Evolutionary conservation across 2,888 invertebrate genomes (phyloP), one percentile per base, ranked within the genome.

Genomic region (Cryptocephalus primarius): DNA sequence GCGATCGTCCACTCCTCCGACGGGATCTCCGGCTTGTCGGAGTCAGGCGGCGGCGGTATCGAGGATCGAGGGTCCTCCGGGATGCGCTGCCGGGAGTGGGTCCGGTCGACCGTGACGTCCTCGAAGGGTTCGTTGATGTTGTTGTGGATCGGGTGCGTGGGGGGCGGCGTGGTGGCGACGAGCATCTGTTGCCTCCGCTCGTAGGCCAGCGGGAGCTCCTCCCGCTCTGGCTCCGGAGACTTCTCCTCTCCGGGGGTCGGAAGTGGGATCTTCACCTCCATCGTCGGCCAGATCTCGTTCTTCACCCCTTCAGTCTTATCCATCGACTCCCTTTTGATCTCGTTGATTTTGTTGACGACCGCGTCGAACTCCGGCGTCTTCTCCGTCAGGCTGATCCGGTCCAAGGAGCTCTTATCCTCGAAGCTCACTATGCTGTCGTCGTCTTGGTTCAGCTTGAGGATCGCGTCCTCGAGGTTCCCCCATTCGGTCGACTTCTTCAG

Each of bases 401-500:
- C 57, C 14, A 44, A 31, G 8, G 47, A 45, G 9, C 38, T 33
- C 2, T 13, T 40, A n/a, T 49, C 49, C 10, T 41, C 44, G 6
- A 43, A 40, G 12, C 40, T 48, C 3, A 40, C 40, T 6, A 55
- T 50, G 13, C 51, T 55, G 4, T 57, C 57, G 38, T 65, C 64
- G 22, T 64, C 62, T 48, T 65, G 64, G 22, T 22, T 60, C n/a
- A 70, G 60, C 48, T 76, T 78, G 50, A 82, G 77, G 31, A 84
- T 80, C n/a, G 83, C 85, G 58, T 85, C 85, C 65, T 85, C 84
- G 53, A 86, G 71, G 52, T 81, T 85, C 2, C 83, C 85, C 75
- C 85, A 86, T 59, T 85, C 83, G 4, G 80, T 83, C 0, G 77
- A 84, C 60, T 85, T 85, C 64, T 85, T 85, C 14, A 43, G 34